Base-by-base conservation (phyloP, 1,140 invertebrate species). In the Yoshiicerus persimilis region DNA sequence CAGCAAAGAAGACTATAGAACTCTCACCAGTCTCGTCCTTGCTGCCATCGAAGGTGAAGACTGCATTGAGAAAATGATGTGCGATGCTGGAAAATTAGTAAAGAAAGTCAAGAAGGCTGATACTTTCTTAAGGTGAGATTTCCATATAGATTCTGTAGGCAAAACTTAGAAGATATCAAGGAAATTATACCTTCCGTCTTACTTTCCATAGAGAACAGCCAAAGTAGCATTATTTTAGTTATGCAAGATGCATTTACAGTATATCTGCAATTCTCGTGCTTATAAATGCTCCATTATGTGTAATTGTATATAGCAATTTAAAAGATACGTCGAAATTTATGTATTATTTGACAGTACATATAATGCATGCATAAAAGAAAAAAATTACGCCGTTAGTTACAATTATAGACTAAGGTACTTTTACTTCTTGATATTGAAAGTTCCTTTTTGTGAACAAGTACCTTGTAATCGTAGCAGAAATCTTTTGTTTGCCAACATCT, bases 31-130 rank as follows among this genome's bases (percentile, higher is more conserved):
- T 56, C 88, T 90, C 34, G 91, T 91, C 32, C 39, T 91, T 11
- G 87, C 89, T 39, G 91, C 91, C 25, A 91, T 91, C 56, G 91
- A 91, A 88, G 91, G 91, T 77, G 90, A 91, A 56, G 87, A 90
- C 38, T 91, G 91, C 39, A 87, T 90, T 16, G 91, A 91, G 25
- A 90, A 91, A 47, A 89, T 90, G 86, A 87, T 91, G 84, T 91
- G 91, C 70, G 90, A 90, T 84, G 90, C 90, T 47, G 88, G 91
- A 27, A 91, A 90, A 87, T 84, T 91, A 36, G 90, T 91, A 16
- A 91, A 91, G 87, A 91, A 91, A 85, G 89, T 91, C 3, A 91
- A 91, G 86, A 89, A 91, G 80, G 91, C 91, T 41, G 91, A 91
- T 47, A 83, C 90, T 62, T 91, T 89, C 84, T 86, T 91, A 34